Evolutionary conservation across 2,888 invertebrate species (phyloP), one percentile per base, ranked within the genome.

Genomic region (Hemistola chrysoprasaria): DNA sequence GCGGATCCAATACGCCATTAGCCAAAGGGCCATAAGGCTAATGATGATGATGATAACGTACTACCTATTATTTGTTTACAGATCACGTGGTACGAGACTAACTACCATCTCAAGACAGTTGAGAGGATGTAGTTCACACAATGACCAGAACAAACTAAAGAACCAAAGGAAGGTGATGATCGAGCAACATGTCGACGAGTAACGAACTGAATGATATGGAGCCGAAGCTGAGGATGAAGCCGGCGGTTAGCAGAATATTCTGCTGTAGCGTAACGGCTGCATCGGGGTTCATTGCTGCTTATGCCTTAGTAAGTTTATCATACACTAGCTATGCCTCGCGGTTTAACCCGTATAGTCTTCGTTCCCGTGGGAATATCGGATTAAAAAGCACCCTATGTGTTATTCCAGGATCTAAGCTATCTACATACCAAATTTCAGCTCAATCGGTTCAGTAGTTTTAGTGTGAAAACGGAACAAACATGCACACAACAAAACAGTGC

Each of bases 261-360:
- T 90, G 90, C 60, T 90, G 90, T 60, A 90, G 90, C 36, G 88
- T 90, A 1, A 89, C 88, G 0, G 90, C 89, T 9, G 90, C 90
- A 1, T 79, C 89, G 0, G 90, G 89, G 0, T 89, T 90, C 43
- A 76, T 90, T 8, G 90, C 90, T 36, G 90, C 90, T 22, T 90
- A 90, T 61, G 89, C 89, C 40, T 62, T 90, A 77, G 90, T 90
- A 60, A 76, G 78, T 54, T 28, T 7, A 8, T 10, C n/a, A n/a
- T 38, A 16, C 16, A 16, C 16, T 16, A 16, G n/a, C n/a, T n/a
- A n/a, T n/a, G n/a, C n/a, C n/a, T n/a, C n/a, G n/a, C n/a, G n/a
- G n/a, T n/a, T n/a, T n/a, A n/a, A n/a, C n/a, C n/a, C n/a, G n/a
- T n/a, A n/a, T n/a, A n/a, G n/a, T n/a, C n/a, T n/a, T n/a, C n/a